Conservation (phyloP, 2,113 vertebrate species). For the Nesoenas mayeri region DNA sequence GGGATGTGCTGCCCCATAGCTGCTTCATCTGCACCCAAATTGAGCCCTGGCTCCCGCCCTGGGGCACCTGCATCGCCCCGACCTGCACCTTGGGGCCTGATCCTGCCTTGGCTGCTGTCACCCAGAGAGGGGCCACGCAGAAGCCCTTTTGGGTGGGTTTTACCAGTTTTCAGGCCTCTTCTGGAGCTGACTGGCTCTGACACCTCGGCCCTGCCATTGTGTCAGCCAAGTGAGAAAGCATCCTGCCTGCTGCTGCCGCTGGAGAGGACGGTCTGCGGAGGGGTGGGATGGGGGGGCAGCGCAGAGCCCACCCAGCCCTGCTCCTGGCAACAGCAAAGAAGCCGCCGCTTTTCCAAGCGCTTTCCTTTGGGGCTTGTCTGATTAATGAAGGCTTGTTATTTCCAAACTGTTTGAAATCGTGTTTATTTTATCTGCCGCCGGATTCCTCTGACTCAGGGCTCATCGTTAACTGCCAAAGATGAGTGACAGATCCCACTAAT, state of each 20-base stretch:
- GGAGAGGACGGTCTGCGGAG: background rate
- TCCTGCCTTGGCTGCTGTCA: background rate
- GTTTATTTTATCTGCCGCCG: conserved; percentile 63
- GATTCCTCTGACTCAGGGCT: conserved; percentile 68
- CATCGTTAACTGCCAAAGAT: conserved; percentile 65
- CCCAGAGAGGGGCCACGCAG: background rate
- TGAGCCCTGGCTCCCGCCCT: background rate
- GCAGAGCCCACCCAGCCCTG: background rate
- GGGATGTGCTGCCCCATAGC: background rate
- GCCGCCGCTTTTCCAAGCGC: background rate
- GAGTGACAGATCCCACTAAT: conserved; percentile 71
- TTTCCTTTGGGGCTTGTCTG: conserved; percentile 58
- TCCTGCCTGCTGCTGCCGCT: background rate
- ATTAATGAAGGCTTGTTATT: conserved; percentile 66
- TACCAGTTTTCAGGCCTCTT: background rate
- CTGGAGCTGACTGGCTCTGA: background rate
- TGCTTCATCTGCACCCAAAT: background rate
- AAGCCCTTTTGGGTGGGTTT: background rate
- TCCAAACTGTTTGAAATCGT: conserved; percentile 68
- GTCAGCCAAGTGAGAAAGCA: background rate
- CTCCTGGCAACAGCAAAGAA: background rate
- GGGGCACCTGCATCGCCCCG: background rate
- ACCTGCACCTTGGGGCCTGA: accelerated
- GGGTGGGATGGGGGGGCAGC: accelerated
- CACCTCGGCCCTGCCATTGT: background rate